Base-by-base conservation (phyloP, 2,113 vertebrate genomes). In the Cochlearius cochlearius region DNA sequence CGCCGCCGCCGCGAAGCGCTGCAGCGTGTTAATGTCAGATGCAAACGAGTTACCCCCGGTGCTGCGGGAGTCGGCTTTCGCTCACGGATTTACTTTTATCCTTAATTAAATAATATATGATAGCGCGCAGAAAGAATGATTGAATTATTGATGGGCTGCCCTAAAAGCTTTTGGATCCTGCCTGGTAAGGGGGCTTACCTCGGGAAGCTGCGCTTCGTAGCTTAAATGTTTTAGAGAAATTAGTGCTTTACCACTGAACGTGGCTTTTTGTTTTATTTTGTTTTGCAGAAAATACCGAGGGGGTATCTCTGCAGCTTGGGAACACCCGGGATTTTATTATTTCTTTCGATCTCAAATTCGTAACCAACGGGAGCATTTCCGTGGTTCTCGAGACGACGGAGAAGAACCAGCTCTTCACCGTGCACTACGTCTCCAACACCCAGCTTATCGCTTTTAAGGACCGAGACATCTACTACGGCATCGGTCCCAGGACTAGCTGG, bases 321-420 rank as follows among this genome's bases (percentile, higher is more conserved):
- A 99, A 99, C 98, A 96, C 96, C 29, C 99, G 98, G 60, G 99
- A 99, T 91, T 99, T 99, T 91, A 99, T 99, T 86, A 97, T 99
- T 90, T 99, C 99, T 69, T 98, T 99, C 38, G 99, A 99, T 98
- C 95, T 99, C 88, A 99, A 99, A 96, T 99, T 99, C 22, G 7
- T 97, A 49, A 98, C 98, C 20, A 99, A 99, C 8, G 99, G 99
- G 76, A 99, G 99, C 55, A 11, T 99, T 27, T 99, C 99, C 0
- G 99, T 99, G 91, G 97, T 99, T 55, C 98, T 99, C 5, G 99
- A 99, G 96, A 99, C 99, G 10, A 99, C 99, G 0, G 99, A 99
- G 96, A 99, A 98, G 97, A 98, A 98, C 69, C 98, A 98, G 26
- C 98, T 98, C 30, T 99, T 99, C 95, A 98, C 98, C 2, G 97